Evolutionary conservation across 2,888 invertebrate species (phyloP).

Genomic region (Kuschelorhynchus macadamiae): DNA sequence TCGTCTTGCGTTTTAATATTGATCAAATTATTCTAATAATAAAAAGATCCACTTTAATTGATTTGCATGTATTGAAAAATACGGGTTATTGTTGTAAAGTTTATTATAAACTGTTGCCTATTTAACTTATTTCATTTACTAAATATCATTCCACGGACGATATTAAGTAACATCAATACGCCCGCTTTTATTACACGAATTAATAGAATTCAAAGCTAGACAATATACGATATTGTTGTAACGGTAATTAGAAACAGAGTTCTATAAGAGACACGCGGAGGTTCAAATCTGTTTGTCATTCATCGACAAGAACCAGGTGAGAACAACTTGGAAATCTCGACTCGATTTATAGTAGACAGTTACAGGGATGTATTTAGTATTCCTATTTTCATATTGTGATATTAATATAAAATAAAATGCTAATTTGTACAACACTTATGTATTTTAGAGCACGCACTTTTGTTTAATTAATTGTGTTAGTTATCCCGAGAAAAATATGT

Average conservation of each 20-base stretch:
- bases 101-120: too few species aligned
- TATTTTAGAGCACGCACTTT: too few species aligned
- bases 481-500: too few species aligned
- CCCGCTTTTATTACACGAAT: conserved; percentile 13
- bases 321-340: conserved; percentile 54
- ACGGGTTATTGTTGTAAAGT: too few species aligned
- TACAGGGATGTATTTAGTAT: conserved; percentile 31
- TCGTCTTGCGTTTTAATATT: too few species aligned
- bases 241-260: conserved; percentile 46
- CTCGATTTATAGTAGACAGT: conserved; percentile 39
- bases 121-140: too few species aligned
- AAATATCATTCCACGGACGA: not conserved
- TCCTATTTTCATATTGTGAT: too few species aligned
- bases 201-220: conserved; percentile 43
- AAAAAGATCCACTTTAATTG: too few species aligned
- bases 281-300: conserved; percentile 47
- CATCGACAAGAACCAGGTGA: conserved; percentile 57
- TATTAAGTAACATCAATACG: conserved; percentile 21
- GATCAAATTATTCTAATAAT: too few species aligned
- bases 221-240: conserved; percentile 43
- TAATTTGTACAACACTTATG: too few species aligned
- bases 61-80: too few species aligned
- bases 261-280: conserved; percentile 33
- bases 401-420: too few species aligned
- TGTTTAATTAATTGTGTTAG: not conserved